phyloP scores from a whole-genome alignment of 2,797 vertebrate species.

The Centroberyx gerrardi region DNA sequence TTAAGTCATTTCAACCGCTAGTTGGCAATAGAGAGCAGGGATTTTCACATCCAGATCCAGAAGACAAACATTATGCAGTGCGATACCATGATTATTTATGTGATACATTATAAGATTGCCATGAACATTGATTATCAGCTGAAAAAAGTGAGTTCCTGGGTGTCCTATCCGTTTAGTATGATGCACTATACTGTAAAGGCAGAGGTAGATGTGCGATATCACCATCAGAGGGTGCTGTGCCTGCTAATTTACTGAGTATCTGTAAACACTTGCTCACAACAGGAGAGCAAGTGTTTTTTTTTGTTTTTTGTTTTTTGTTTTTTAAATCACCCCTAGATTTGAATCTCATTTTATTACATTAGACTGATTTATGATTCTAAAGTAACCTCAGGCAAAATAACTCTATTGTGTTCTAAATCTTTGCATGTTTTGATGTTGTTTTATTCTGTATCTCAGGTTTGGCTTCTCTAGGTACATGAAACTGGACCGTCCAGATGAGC shows the following conservation, averaged over 20 bases:
- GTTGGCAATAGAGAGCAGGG: too few relatives aligned
- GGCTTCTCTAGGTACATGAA: constrained; percentile 91
- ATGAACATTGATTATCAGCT: too few relatives aligned
- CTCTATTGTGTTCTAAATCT: background rate
- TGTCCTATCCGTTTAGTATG: background rate
- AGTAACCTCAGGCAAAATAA: background rate
- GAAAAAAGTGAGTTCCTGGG: too few relatives aligned
- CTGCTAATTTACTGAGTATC: background rate
- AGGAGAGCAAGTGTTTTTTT: background rate
- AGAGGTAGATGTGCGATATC: background rate
- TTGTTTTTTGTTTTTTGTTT: background rate
- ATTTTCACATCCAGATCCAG: too few relatives aligned
- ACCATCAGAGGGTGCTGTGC: constrained; percentile 19
- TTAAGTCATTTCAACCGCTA: too few relatives aligned
- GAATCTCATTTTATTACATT: too few relatives aligned
- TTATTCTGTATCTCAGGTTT: constrained; percentile 79
- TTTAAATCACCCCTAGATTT: too few relatives aligned
- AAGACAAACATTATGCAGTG: too few relatives aligned
- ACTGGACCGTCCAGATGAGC: constrained; percentile 78
- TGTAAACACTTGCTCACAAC: background rate
- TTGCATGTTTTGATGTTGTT: background rate
- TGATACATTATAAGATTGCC: too few relatives aligned
- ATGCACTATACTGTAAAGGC: background rate
- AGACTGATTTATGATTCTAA: background rate
- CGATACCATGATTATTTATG: too few relatives aligned